Base-by-base conservation (phyloP, 2,888 invertebrate genomes). In the Pristionchus maxplancki region DNA sequence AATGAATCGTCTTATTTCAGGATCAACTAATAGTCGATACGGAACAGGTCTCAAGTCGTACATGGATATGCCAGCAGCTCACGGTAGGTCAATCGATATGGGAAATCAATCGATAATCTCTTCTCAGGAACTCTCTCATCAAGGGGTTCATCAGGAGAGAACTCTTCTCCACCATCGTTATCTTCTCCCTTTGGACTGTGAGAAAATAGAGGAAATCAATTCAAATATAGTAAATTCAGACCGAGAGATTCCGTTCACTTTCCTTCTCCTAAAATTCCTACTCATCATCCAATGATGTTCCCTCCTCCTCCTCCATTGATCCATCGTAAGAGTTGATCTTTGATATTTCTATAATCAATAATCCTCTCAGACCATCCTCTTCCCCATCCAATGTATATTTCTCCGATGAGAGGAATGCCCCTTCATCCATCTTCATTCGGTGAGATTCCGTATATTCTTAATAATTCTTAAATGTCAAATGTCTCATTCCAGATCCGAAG, bases 41-140 rank as follows among this genome's bases (percentile, higher is more conserved):
- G 67, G 48, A 15, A 48, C 24, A 1, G 86, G 86, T 6, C 86
- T 86, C 44, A 64, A 71, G 31, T 86, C 86, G 28, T 86, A 86
- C 48, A 13, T 86, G 28, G 86, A 86, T 28, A 86, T 71, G 40
- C 86, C 86, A 31, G 48, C 71, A 15, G 50, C 31, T 6, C 67
- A 86, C 86, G 86, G 86, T 86, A 84, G 17, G 13, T 37, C n/a
- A 20, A n/a, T 0, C 13, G 11, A 0, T 1, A 74, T 15, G 5
- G n/a, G 58, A 6, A 3, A 74, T 40, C 40, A 37, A 74, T 74
- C n/a, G 11, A 48, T 82, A 37, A 31, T 34, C 15, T n/a, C n/a
- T n/a, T n/a, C n/a, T 82, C 24, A 58, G 58, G 62, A 20, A 62
- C 84, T 37, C 50, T 81, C 28, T 81, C 81, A 81, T 81, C 81